A percentile compares a stretch with the other conserved stretches of the same genome.
These are phyloP conservation scores for Drosophila atripex DNA, from an alignment of 2,888 invertebrate genomes.

Conservation along the genomic window DNA sequence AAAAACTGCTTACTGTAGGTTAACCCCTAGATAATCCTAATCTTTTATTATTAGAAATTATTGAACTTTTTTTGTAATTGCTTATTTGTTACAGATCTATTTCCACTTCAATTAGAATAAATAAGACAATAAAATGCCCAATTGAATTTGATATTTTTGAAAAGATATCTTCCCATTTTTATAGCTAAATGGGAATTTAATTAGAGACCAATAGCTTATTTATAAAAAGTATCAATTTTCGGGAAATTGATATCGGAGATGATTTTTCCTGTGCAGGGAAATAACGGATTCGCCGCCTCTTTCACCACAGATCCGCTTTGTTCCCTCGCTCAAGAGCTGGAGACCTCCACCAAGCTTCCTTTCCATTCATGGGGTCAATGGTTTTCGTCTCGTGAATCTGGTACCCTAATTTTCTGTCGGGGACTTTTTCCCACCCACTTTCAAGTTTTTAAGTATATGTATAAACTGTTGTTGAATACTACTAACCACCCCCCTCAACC, in stretches of 20 bases:
- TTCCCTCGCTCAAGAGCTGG: conserved; percentile 22
- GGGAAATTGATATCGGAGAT: conserved; percentile 1
- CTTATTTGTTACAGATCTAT: neutral
- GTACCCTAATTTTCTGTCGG: conserved; percentile 5
- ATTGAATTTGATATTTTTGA: neutral
- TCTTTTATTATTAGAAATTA: too few species aligned
- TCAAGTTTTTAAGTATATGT: conserved; percentile 55
- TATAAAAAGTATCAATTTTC: neutral
- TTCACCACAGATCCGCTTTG: conserved; percentile 31
- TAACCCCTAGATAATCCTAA: too few species aligned
- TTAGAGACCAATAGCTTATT: neutral
- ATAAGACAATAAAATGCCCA: neutral
- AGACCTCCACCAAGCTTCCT: conserved; percentile 6
- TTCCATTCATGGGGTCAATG: conserved; percentile 56
- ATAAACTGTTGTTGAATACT: conserved; percentile 31
- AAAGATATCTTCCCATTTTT: neutral
- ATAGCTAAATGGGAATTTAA: neutral
- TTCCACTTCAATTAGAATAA: neutral
- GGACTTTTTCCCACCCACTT: conserved; percentile 42
- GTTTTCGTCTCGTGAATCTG: conserved; percentile 40
- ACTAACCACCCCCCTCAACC: neutral
- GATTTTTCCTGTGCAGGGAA: conserved; percentile 22
- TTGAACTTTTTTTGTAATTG: neutral
- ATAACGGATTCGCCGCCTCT: conserved; percentile 15
- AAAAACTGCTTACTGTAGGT: too few species aligned